Base-by-base conservation (phyloP, 2,113 vertebrate species). In the Aphyosemion australe region DNA sequence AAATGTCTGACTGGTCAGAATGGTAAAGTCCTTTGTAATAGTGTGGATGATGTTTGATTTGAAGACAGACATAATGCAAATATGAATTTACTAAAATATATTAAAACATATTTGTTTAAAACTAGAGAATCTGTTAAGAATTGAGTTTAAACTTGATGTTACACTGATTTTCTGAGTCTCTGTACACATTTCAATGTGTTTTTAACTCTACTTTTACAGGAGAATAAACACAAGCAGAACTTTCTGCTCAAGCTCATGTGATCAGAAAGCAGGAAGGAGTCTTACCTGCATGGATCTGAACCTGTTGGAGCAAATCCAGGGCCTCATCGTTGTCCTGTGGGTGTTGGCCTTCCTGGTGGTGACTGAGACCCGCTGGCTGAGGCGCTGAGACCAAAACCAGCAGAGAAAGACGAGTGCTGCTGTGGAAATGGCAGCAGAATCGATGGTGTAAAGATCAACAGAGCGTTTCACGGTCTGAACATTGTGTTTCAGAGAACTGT, bases 241-340 rank as follows among this genome's bases (percentile, higher is more conserved):
- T n/a, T n/a, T n/a, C n/a, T n/a, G 32, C 7, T 7, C 3, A 32
- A 32, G 32, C 2, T 31, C 14, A 37, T 16, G 5, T 10, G 52
- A 34, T 32, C 16, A 10, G 15, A 11, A 26, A 14, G 9, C 6
- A 31, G 48, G 15, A 49, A 12, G 5, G 1, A 37, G 15, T 60
- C 79, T 82, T 75, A 90, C 88, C 83, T 88, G 88, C 41, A 83
- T 78, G 16, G 85, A 88, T 69, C 84, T 79, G 84, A 77, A 86
- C 76, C 85, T 78, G 76, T 55, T 84, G 61, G 88, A 79, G 1
- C 87, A 78, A 62, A 88, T 34, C 88, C 87, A 90, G 48, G 87
- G 85, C 82, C 87, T 87, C 88, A 90, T 90, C 58, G 43, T 88
- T 62, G 66, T 52, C 32, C 14, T 10, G 1, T 7, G 31, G 59